A percentile compares a stretch with the other conserved stretches of the same genome.
Evolutionary conservation across 2,797 vertebrate species (phyloP).

Genomic region (Danio kyathit): DNA sequence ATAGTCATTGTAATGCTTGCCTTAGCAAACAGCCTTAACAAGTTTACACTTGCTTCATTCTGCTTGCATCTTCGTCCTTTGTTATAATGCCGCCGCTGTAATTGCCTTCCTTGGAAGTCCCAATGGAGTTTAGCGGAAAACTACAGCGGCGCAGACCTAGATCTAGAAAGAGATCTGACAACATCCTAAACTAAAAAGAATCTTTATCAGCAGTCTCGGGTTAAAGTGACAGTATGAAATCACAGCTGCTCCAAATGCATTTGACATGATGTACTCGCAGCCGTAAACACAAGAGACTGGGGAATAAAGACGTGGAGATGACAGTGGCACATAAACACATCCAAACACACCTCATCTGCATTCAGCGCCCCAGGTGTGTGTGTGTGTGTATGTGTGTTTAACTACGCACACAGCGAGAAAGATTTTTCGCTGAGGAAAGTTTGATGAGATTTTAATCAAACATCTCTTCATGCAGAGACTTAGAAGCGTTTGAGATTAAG

Average conservation of each 20-base stretch:
- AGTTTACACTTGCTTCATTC: conserved; percentile 39
- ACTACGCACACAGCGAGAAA: background rate
- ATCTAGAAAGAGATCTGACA: conserved; percentile 23
- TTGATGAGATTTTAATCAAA: conserved; percentile 74
- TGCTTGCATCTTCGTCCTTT: background rate
- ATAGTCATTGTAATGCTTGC: background rate
- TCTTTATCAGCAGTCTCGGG: conserved; percentile 29
- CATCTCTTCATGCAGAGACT: conserved; percentile 65
- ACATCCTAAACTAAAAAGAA: conserved; percentile 22
- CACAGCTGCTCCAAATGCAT: conserved; percentile 5
- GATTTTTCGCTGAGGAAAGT: conserved; percentile 40
- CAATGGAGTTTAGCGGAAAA: conserved; percentile 32
- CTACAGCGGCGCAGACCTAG: background rate
- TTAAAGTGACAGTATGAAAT: background rate
- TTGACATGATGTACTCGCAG: conserved; percentile 28
- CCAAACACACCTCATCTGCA: conserved; percentile 36
- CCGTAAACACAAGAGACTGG: conserved; percentile 36
- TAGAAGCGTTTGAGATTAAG: conserved; percentile 69
- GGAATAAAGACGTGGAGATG: conserved; percentile 32
- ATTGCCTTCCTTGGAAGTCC: conserved; percentile 39
- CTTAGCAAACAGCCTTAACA: conserved; percentile 9
- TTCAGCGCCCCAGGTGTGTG: conserved; percentile 37
- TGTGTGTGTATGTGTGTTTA: conserved; percentile 28
- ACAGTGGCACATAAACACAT: conserved; percentile 24
- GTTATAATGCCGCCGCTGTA: conserved; percentile 40